phyloP scores from a whole-genome alignment of 2,113 vertebrate species.

The Jacana jacana region DNA sequence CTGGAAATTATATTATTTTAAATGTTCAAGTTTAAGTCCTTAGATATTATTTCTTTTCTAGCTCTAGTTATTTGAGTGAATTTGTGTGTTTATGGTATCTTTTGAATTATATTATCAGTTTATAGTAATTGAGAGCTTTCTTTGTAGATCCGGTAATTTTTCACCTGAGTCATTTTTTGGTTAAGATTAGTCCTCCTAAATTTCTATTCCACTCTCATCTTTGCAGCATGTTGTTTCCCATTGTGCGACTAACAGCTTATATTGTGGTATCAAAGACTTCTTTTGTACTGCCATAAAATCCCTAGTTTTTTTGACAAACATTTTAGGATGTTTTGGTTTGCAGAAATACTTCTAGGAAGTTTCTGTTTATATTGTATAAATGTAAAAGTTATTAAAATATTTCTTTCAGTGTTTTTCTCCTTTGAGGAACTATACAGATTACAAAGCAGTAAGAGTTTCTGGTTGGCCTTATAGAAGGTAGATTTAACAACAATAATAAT shows the following conservation, averaged over 20 bases:
- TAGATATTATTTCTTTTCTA: background rate
- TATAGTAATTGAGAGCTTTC: background rate
- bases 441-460: background rate
- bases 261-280: background rate
- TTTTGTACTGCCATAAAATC: background rate
- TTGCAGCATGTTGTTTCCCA: background rate
- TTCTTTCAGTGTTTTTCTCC: background rate
- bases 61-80: background rate
- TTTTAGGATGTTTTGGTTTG: background rate
- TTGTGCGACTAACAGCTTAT: background rate
- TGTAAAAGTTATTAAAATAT: background rate
- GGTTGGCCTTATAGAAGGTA: background rate
- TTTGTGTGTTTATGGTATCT: background rate
- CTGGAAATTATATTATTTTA: background rate
- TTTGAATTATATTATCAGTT: background rate
- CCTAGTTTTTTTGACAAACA: background rate
- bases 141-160: background rate
- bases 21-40: background rate
- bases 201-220: background rate
- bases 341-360: background rate
- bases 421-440: background rate
- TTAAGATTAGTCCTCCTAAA: background rate
- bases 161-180: background rate
- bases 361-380: background rate
- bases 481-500: background rate